Evolutionary conservation across 2,888 invertebrate genomes (phyloP).

Genomic region (Caenorhabditis wallacei): DNA sequence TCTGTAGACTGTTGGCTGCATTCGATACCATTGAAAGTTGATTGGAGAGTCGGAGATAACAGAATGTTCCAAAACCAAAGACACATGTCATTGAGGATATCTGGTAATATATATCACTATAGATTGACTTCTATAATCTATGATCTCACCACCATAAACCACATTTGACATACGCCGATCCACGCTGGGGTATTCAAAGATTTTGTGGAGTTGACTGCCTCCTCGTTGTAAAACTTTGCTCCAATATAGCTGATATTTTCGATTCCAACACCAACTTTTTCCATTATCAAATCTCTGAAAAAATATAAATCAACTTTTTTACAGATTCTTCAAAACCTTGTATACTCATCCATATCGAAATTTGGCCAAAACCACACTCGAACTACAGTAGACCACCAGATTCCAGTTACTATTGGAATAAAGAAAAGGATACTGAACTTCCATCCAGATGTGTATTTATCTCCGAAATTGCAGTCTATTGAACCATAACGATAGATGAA

Average conservation of each 20-base stretch:
- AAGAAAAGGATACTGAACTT: constrained; percentile 36
- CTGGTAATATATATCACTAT: constrained; percentile 2
- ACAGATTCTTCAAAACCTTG: not conserved
- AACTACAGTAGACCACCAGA: constrained; percentile 44
- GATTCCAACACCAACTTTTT: constrained; percentile 15
- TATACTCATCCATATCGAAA: constrained; percentile 41
- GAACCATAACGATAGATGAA: constrained; percentile 49
- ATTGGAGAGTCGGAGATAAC: constrained; percentile 32
- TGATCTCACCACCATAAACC: constrained; percentile 40
- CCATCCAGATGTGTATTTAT: constrained; percentile 14
- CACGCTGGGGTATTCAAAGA: constrained; percentile 11
- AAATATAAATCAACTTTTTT: not conserved
- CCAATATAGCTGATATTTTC: constrained; percentile 50
- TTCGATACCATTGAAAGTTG: constrained; percentile 17
- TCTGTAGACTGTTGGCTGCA: constrained; percentile 26
- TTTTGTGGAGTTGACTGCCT: not conserved
- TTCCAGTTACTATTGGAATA: constrained; percentile 26
- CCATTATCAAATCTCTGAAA: constrained; percentile 30
- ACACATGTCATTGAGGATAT: constrained; percentile 35
- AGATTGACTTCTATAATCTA: not conserved
- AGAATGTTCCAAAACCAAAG: constrained; percentile 35
- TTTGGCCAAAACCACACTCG: constrained; percentile 30
- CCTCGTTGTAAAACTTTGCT: constrained; percentile 31
- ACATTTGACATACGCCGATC: constrained; percentile 42
- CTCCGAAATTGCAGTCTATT: constrained; percentile 22